Conservation (phyloP, 2,888 invertebrate genomes). For the Meteorus cinctellus region DNA sequence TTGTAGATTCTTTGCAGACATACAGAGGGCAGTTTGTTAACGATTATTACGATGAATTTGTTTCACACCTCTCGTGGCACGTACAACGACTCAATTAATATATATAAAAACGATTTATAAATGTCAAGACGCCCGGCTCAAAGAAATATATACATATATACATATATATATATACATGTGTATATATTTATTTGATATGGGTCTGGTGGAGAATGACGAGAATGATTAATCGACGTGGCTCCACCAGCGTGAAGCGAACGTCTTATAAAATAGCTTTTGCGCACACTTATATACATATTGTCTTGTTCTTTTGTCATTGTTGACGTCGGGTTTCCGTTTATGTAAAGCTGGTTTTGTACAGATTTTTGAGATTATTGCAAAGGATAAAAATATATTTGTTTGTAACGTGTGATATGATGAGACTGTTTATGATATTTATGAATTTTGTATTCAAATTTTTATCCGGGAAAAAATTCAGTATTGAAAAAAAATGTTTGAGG, state of each 20-base stretch:
- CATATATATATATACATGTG: background rate
- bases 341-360: too few species aligned
- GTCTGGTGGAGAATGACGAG: constrained; percentile 40
- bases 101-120: constrained; percentile 39
- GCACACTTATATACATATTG: background rate
- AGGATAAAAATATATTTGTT: too few species aligned
- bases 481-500: too few species aligned
- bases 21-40: constrained; percentile 11
- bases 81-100: constrained; percentile 45
- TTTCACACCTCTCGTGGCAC: constrained; percentile 39
- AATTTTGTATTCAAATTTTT: too few species aligned
- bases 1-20: background rate
- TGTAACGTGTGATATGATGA: too few species aligned
- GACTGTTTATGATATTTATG: too few species aligned
- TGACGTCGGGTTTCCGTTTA: background rate
- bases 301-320: background rate
- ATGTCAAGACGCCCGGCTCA: constrained; percentile 29
- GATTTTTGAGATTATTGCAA: too few species aligned
- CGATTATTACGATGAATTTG: constrained; percentile 41
- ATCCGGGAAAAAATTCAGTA: too few species aligned
- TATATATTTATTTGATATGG: background rate
- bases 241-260: constrained; percentile 3
- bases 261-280: constrained; percentile 28
- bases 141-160: background rate
- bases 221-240: constrained; percentile 42